phyloP scores from a whole-genome alignment of 2,797 vertebrate species.

The Macrochelys suwanniensis region DNA sequence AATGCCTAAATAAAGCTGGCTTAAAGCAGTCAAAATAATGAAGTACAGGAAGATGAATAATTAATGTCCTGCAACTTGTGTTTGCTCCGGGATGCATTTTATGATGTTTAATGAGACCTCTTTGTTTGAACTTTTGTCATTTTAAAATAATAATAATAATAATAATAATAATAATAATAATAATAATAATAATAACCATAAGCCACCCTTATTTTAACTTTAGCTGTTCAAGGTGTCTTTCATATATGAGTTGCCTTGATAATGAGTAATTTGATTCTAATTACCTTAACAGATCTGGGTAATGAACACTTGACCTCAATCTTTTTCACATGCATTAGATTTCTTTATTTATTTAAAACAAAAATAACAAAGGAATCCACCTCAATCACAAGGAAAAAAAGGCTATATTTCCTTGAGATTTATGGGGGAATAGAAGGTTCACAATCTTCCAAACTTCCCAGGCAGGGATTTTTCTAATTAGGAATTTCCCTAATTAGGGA shows the following conservation, averaged over 20 bases:
- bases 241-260: not conserved
- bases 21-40: slow-evolving; percentile 27
- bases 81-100: not conserved
- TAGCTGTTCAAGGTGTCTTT: not conserved
- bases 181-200: not conserved
- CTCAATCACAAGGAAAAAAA: not conserved
- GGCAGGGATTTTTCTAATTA: too few species aligned
- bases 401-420: not conserved
- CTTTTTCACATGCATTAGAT: not conserved
- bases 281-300: not conserved
- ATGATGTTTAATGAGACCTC: not conserved
- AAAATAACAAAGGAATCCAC: not conserved
- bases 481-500: too few species aligned
- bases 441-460: too few species aligned
- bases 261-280: not conserved
- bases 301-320: not conserved
- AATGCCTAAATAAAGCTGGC: not conserved
- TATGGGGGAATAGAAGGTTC: not conserved
- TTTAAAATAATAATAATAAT: not conserved
- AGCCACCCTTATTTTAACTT: not conserved
- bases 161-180: not conserved
- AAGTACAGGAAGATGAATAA: slow-evolving; percentile 10
- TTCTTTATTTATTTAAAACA: not conserved
- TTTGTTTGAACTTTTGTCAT: not conserved
- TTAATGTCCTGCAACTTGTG: not conserved